Conservation (phyloP, 2,797 vertebrate genomes). For the Malurus leucopterus region DNA sequence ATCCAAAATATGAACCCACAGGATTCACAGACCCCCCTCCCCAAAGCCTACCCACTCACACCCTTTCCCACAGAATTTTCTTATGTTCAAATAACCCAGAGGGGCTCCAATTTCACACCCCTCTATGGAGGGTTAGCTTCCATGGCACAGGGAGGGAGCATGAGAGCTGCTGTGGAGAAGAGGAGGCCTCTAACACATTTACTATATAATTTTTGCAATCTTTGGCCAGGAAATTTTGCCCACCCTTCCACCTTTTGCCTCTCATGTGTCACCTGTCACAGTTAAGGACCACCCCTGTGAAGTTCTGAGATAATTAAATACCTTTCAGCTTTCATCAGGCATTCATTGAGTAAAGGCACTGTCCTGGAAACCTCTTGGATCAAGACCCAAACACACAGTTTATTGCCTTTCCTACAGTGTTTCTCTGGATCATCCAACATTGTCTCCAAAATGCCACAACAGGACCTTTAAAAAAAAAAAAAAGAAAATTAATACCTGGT, state of each 20-base stretch:
- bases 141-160: fast-evolving
- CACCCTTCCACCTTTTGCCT: background rate
- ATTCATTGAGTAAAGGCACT: background rate
- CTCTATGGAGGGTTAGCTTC: fast-evolving
- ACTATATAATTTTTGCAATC: background rate
- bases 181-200: background rate
- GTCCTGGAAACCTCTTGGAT: background rate
- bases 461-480: background rate
- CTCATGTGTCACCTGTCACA: background rate
- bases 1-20: background rate
- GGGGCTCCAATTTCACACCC: background rate
- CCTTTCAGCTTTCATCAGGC: background rate
- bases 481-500: background rate
- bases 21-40: background rate
- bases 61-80: background rate
- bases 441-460: background rate
- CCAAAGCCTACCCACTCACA: background rate
- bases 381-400: background rate
- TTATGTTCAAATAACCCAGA: background rate
- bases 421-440: background rate
- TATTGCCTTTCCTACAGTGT: background rate
- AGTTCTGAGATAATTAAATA: background rate
- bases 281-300: background rate
- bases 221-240: background rate
- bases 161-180: background rate